Evolutionary conservation across 2,888 invertebrate genomes (phyloP).

Genomic region (Orthosia incerta): DNA sequence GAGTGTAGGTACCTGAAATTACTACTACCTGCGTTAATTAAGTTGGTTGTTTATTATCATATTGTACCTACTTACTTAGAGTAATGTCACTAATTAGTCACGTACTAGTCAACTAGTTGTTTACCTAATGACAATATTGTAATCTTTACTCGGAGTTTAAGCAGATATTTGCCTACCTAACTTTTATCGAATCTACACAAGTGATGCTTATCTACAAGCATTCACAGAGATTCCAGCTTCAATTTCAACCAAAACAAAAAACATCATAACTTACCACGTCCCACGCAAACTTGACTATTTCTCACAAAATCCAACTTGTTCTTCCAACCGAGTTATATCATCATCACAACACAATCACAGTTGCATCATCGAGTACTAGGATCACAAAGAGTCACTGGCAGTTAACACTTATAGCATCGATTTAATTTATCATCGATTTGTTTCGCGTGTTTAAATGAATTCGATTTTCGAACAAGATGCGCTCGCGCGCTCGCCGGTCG

Average conservation of each 20-base stretch:
- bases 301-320: slow-evolving; percentile 41
- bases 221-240: neutral
- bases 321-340: slow-evolving; percentile 39
- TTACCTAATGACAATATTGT: neutral
- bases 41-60: neutral
- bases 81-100: slow-evolving; percentile 6
- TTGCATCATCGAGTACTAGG: slow-evolving; percentile 25
- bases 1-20: neutral
- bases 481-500: slow-evolving; percentile 80
- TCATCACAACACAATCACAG: slow-evolving; percentile 34
- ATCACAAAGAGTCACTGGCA: slow-evolving; percentile 36
- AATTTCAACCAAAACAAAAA: slow-evolving; percentile 20
- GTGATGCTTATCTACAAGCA: neutral
- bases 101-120: slow-evolving; percentile 3
- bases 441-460: slow-evolving; percentile 62
- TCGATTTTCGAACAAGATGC: slow-evolving; percentile 72
- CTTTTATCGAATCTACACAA: neutral
- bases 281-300: slow-evolving; percentile 48
- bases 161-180: neutral
- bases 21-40: neutral
- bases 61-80: neutral
- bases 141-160: neutral
- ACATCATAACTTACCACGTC: slow-evolving; percentile 40
- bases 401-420: slow-evolving; percentile 38
- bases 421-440: slow-evolving; percentile 59